Evolutionary conservation across 2,113 vertebrate species (phyloP), one percentile per base, ranked within the genome.

Genomic region (Otus sunia): DNA sequence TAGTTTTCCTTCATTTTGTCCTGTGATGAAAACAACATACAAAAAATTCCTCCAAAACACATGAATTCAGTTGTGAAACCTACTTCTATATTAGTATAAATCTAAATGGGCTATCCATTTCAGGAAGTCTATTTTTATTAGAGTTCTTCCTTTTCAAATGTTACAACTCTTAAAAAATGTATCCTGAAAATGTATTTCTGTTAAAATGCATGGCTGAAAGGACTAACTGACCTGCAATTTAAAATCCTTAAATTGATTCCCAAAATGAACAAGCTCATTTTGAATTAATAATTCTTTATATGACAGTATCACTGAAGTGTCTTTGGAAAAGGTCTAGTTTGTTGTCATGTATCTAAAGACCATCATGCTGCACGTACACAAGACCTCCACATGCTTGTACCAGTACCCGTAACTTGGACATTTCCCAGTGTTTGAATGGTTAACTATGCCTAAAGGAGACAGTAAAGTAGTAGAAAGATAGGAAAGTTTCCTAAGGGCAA

Each of bases 401-500:
- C 12, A 50, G 14, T 16, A 71, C 82, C 14, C 0, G 0, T 41
- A 86, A 79, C 15, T 68, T 49, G 39, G 0, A 64, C 27, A 43
- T n/a, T 68, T 85, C 17, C 21, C 58, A 43, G 19, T 43, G 20
- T 67, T 36, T 37, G 5, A 53, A 86, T 16, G 19, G 56, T 62
- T 90, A 9, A 74, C 41, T 75, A 19, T 32, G 52, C 36, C 43
- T 68, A 25, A 68, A 76, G 6, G 12, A 15, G 10, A 68, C 7
- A 59, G 29, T 21, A 53, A 67, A 10, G 22, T 4, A 19, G 8
- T 4, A 68, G 15, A 78, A 81, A 76, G 66, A 81, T 5, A 56
- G 0, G 2, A 81, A 60, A 1, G 1, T 19, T 66, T 80, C 27
- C 26, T 29, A 92, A 41, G 17, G 55, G 22, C 12, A 74, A 58